Conservation (phyloP, 1,140 invertebrate genomes). For the Patella vulgata region DNA sequence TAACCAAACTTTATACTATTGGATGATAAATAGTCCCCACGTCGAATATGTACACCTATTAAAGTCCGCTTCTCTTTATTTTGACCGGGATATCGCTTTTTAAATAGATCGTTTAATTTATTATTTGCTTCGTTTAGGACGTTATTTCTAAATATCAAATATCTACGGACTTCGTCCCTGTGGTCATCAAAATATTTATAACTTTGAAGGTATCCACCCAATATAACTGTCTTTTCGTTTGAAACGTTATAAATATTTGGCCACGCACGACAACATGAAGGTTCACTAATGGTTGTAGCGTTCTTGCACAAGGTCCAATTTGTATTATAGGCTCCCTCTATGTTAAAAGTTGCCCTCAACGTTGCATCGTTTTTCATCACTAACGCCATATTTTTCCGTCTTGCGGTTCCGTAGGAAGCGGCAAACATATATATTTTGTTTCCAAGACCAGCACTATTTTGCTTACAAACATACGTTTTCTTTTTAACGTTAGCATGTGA, state of each 20-base stretch:
- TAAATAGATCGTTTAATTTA: background rate
- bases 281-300: constrained; percentile 8
- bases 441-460: constrained; percentile 25
- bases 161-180: constrained; percentile 21
- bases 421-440: constrained; percentile 38
- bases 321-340: background rate
- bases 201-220: constrained; percentile 36
- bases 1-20: constrained; percentile 27
- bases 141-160: constrained; percentile 18
- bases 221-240: constrained; percentile 6
- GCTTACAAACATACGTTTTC: constrained; percentile 23
- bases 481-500: no score
- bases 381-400: constrained; percentile 10
- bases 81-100: background rate
- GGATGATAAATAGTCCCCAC: constrained; percentile 23
- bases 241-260: background rate
- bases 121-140: constrained; percentile 6
- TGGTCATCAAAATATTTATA: constrained; percentile 38
- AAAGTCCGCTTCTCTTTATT: constrained; percentile 13
- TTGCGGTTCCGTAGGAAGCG: constrained; percentile 32
- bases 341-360: constrained; percentile 16
- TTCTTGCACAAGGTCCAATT: constrained; percentile 10
- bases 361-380: background rate
- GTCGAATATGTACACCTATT: constrained; percentile 29
- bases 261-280: constrained; percentile 15